Percentiles rank a stretch among this genome's conserved stretches.
phyloP scores from a whole-genome alignment of 2,797 vertebrate genomes.

The Aeoliscus strigatus region DNA sequence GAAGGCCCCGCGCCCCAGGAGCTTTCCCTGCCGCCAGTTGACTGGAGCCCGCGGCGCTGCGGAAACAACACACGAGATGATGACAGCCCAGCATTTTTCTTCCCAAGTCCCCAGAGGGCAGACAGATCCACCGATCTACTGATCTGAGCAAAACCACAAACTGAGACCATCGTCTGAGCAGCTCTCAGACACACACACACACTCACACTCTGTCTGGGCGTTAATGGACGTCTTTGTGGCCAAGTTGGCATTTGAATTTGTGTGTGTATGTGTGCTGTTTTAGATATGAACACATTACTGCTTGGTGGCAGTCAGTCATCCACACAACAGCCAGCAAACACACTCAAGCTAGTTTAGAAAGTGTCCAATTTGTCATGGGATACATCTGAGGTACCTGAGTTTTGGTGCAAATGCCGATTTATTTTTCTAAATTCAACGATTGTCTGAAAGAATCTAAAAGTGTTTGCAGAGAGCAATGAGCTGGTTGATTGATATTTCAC shows the following conservation, averaged over 20 bases:
- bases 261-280: conserved; percentile 52
- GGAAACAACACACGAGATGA: conserved; percentile 43
- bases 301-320: too few relatives aligned
- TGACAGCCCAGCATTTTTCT: conserved; percentile 34
- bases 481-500: too few relatives aligned
- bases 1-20: conserved; percentile 88
- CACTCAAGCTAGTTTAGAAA: too few relatives aligned
- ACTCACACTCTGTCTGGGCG: conserved; percentile 41
- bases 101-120: conserved; percentile 17
- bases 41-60: conserved; percentile 86
- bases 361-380: too few relatives aligned
- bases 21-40: conserved; percentile 91
- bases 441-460: too few relatives aligned
- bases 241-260: conserved; percentile 13
- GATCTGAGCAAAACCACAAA: conserved; percentile 20
- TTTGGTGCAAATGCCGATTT: too few relatives aligned
- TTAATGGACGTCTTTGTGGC: conserved; percentile 35
- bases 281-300: too few relatives aligned
- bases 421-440: too few relatives aligned
- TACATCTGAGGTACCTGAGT: too few relatives aligned
- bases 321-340: too few relatives aligned
- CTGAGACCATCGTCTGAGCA: conserved; percentile 18
- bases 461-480: too few relatives aligned
- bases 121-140: conserved; percentile 24
- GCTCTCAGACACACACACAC: conserved; percentile 36